phyloP scores from a whole-genome alignment of 2,888 invertebrate genomes.

The Eristalinus sepulchralis region DNA sequence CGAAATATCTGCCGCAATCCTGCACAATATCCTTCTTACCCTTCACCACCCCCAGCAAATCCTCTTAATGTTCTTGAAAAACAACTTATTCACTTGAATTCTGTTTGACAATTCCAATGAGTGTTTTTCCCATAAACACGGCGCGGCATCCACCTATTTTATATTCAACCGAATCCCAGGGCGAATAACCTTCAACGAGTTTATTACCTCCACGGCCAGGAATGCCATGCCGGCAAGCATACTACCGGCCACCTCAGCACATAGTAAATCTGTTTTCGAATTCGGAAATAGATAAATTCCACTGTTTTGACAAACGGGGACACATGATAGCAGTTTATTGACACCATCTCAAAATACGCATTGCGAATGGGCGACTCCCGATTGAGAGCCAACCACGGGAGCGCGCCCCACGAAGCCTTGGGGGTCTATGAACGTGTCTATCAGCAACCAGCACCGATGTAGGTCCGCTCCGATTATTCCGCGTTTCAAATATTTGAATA shows the following conservation, averaged over 20 bases:
- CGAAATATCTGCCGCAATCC: too few species aligned
- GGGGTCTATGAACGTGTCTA: slow-evolving; percentile 25
- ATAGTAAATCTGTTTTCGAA: slow-evolving; percentile 28
- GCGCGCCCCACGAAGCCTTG: neutral
- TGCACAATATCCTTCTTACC: too few species aligned
- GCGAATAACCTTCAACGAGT: slow-evolving; percentile 49
- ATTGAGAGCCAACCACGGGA: neutral
- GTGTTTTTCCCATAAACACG: slow-evolving; percentile 24
- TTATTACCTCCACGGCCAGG: slow-evolving; percentile 13
- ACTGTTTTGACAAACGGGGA: slow-evolving; percentile 24
- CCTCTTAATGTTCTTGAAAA: too few species aligned
- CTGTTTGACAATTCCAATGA: neutral
- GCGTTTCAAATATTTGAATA: slow-evolving; percentile 58
- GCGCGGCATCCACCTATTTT: neutral
- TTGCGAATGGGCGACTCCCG: neutral
- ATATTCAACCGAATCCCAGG: slow-evolving; percentile 7
- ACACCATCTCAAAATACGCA: slow-evolving; percentile 33
- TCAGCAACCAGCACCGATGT: neutral
- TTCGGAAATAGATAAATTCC: slow-evolving; percentile 27
- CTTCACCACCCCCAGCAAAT: too few species aligned
- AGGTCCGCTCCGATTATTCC: neutral
- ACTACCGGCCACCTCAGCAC: neutral
- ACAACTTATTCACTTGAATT: too few species aligned
- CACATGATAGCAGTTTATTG: slow-evolving; percentile 47
- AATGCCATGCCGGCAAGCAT: slow-evolving; percentile 5